Percentiles rank a stretch among this genome's conserved stretches.
Conservation (phyloP, 1,140 invertebrate genomes). For the Hypsibius dujardini region DNA sequence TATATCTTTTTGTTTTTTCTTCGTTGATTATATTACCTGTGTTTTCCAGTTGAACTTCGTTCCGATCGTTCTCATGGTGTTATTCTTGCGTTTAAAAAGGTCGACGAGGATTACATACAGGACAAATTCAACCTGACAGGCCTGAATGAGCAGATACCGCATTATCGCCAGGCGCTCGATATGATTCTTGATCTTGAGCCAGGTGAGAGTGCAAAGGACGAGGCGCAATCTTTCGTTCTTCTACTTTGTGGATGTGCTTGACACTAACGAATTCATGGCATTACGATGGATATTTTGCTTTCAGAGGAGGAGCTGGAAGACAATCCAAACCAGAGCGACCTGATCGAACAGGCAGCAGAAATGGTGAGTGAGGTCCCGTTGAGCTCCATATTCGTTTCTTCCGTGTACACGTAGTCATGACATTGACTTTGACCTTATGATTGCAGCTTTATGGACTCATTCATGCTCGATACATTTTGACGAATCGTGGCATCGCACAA, state of each 20-base stretch:
- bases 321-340: slow-evolving; percentile 92
- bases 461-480: slow-evolving; percentile 96
- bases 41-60: too few species aligned
- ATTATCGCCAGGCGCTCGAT: slow-evolving; percentile 94
- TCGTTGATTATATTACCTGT: too few species aligned
- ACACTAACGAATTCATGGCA: slow-evolving; percentile 16
- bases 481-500: slow-evolving; percentile 94
- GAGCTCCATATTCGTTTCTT: neutral
- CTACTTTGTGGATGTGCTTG: slow-evolving; percentile 18
- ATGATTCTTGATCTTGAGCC: slow-evolving; percentile 99
- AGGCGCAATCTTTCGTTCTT: slow-evolving; percentile 19
- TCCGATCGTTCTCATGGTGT: too few species aligned
- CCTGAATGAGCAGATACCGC: slow-evolving; percentile 92
- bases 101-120: slow-evolving; percentile 99
- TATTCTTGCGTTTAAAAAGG: too few species aligned
- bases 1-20: slow-evolving; percentile 32
- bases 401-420: neutral
- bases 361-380: slow-evolving; percentile 39
- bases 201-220: slow-evolving; percentile 47
- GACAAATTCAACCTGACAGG: slow-evolving; percentile 99
- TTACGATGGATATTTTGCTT: slow-evolving; percentile 21
- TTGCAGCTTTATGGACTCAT: slow-evolving; percentile 79
- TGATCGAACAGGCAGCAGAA: slow-evolving; percentile 97
- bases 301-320: slow-evolving; percentile 54
- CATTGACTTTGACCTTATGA: neutral